Conservation (phyloP, 2,888 invertebrate genomes). For the Tipula vernalis region DNA sequence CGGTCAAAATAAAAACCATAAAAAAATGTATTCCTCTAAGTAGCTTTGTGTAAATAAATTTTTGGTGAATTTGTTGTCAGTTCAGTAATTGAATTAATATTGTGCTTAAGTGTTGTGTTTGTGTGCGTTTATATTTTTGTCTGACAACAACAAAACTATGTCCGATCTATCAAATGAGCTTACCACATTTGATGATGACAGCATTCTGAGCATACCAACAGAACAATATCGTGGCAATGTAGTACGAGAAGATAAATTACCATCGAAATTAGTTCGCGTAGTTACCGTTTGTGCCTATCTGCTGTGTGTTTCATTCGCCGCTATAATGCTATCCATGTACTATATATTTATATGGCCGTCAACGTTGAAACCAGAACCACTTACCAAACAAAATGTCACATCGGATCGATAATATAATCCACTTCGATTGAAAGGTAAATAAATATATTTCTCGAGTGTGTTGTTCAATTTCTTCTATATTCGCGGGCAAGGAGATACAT, state of each 20-base stretch:
- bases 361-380: slow-evolving; percentile 28
- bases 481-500: neutral
- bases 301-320: slow-evolving; percentile 85
- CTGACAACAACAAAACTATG: neutral
- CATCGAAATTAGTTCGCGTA: slow-evolving; percentile 66
- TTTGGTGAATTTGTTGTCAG: neutral
- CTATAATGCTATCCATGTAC: slow-evolving; percentile 85
- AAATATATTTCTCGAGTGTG: neutral
- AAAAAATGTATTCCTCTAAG: neutral
- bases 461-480: neutral
- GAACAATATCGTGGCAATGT: neutral
- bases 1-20: neutral
- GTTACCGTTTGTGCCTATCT: slow-evolving; percentile 89
- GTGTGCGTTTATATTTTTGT: neutral
- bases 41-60: neutral
- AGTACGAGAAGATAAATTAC: neutral
- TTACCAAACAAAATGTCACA: neutral
- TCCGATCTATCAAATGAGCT: neutral
- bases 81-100: neutral
- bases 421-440: neutral
- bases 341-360: slow-evolving; percentile 93
- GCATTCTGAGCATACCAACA: neutral
- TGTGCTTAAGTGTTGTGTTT: neutral
- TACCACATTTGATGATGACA: neutral
- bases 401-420: neutral